Conservation (phyloP, 2,888 invertebrate species). For the Cylindroiulus punctatus region DNA sequence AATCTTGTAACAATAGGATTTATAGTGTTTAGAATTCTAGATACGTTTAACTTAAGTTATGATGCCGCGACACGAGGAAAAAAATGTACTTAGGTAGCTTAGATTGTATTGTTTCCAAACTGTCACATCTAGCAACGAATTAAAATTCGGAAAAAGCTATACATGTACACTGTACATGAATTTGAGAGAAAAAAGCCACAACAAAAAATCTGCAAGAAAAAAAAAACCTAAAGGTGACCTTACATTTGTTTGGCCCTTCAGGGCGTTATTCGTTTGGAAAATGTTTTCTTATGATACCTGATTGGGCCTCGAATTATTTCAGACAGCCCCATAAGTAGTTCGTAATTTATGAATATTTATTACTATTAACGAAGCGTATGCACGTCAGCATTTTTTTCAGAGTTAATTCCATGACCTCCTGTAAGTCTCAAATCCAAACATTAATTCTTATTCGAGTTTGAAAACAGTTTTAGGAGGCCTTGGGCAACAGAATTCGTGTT, state of each 20-base stretch:
- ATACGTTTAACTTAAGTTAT: too few species aligned
- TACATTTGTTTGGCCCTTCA: neutral
- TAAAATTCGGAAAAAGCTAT: neutral
- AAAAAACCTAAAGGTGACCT: conserved; percentile 22
- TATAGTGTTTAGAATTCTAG: too few species aligned
- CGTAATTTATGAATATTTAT: neutral
- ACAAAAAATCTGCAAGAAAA: neutral
- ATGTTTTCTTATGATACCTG: neutral
- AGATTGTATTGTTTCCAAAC: neutral
- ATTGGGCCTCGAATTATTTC: conserved; percentile 9
- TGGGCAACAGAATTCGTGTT: too few species aligned
- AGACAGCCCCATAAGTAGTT: neutral
- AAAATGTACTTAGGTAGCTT: neutral
- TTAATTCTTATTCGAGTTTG: too few species aligned
- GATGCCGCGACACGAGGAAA: too few species aligned
- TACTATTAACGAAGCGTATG: neutral
- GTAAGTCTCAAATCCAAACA: neutral
- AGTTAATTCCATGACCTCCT: neutral
- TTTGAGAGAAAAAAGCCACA: neutral
- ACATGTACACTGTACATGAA: too few species aligned
- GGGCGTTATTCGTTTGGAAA: neutral
- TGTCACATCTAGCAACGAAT: neutral
- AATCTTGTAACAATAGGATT: too few species aligned
- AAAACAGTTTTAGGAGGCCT: too few species aligned
- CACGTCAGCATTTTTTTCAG: conserved; percentile 10